Evolutionary conservation across 1,140 invertebrate genomes (phyloP), one percentile per base, ranked within the genome.

Genomic region (Zaprionus kolodkinae): DNA sequence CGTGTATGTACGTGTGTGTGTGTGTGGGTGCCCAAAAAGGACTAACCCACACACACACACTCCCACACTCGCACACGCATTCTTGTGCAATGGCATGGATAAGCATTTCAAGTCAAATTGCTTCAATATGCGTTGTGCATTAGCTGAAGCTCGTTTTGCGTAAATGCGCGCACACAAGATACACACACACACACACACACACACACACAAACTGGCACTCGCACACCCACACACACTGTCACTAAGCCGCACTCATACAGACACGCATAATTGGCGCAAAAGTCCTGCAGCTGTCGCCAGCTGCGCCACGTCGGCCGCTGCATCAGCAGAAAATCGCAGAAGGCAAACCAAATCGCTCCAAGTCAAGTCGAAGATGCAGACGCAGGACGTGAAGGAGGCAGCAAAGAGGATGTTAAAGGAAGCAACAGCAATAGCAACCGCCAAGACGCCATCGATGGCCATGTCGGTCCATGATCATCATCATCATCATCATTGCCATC

Each of bases 121-220:
- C 81, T 89, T 85, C 85, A 89, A 88, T 88, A 85, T 88, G 81
- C 86, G 85, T 81, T 75, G 54, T 80, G 78, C 85, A 89, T 89
- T 88, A 85, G 85, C 81, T 55, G 60, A 13, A 75, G 71, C 74
- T 88, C 81, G 84, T 81, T 89, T 84, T 89, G 81, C 84, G 85
- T 89, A 88, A 87, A 73, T 87, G 84, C 75, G 78, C 80, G 59
- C 73, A 64, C 40, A 74, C 45, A 25, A 40, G 43, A 43, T 13
- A 61, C 71, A 73, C 48, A 55, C 71, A 59, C 54, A 45, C 9
- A 21, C 21, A 21, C 21, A 21, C 21, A 21, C 21, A 21, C 21
- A 30, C 21, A 48, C 38, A 21, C 21, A 21, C 21, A 21, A 1
- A 21, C 21, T 21, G n/a, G 36, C 38, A 15, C 11, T 12, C n/a